phyloP scores from a whole-genome alignment of 2,797 vertebrate species.

The Carduelis carduelis region DNA sequence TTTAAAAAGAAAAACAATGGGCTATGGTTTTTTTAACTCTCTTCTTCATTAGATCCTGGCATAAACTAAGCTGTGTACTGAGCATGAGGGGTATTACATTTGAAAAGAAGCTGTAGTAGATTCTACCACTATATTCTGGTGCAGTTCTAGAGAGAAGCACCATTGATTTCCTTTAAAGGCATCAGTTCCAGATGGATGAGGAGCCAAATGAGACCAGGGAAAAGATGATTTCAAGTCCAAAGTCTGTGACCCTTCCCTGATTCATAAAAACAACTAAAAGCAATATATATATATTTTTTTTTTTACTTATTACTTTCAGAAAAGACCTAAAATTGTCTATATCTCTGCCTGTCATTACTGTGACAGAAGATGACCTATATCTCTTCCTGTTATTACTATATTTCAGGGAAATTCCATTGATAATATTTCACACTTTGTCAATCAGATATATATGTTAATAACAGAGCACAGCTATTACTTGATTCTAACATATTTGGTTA shows the following conservation, averaged over 20 bases:
- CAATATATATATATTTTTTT: neutral
- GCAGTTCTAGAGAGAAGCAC: neutral
- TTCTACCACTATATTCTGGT: neutral
- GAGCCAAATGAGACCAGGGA: neutral
- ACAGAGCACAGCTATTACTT: neutral
- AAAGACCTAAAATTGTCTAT: neutral
- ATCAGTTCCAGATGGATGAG: neutral
- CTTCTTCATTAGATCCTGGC: neutral
- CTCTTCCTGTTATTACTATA: neutral
- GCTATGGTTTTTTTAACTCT: neutral
- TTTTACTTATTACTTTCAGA: neutral
- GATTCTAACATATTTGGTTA: neutral
- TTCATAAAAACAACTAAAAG: neutral
- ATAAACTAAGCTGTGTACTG: neutral
- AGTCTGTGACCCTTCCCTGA: neutral
- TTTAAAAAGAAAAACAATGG: neutral
- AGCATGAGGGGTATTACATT: neutral
- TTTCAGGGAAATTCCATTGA: neutral
- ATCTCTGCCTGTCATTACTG: neutral
- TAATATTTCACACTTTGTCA: neutral
- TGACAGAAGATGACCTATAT: neutral
- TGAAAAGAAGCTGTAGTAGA: neutral
- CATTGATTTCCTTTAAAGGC: neutral
- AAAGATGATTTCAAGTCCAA: neutral
- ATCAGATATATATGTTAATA: neutral